Base-by-base conservation (phyloP, 2,888 invertebrate genomes). In the Micoletzkya japonica region DNA sequence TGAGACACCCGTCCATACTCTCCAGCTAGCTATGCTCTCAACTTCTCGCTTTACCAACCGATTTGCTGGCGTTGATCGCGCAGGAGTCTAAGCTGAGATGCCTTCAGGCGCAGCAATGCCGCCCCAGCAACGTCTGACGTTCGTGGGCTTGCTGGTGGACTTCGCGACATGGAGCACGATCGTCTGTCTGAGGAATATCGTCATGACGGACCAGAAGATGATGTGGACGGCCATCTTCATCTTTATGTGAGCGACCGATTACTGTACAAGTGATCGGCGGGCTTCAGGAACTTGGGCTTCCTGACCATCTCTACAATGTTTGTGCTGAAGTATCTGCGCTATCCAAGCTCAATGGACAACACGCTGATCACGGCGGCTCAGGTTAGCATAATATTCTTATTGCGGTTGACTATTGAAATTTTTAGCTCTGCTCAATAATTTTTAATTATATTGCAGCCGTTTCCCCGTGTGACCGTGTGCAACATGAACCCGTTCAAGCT, bases 401-500 rank as follows among this genome's bases (percentile, higher is more conserved):
- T n/a, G n/a, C n/a, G n/a, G n/a, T n/a, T n/a, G n/a, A n/a, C n/a
- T n/a, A n/a, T 44, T 10, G 44, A 44, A 14, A 44, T 44, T 44
- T 44, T 26, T 24, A 37, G 44, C 14, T 3, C 2, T 14, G 7
- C 4, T 2, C 20, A 2, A 7, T 1, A 0, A 7, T 2, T 28
- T 60, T 60, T n/a, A n/a, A n/a, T n/a, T n/a, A n/a, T n/a, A n/a
- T n/a, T n/a, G n/a, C 26, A 39, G 60, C 26, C 39, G 36, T 60
- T 60, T 36, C 60, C 60, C 4, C 28, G 28, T 30, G 32, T 60
- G n/a, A 44, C 34, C 44, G 39, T 60, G 28, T 60, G 60, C n/a
- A 60, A 60, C 30, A 44, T 44, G 60, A 60, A 60, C 30, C 60
- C 60, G 39, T 6, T 60, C 20, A 60, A 44, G 60, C 39, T 39